Percentiles rank a stretch among this genome's conserved stretches.
Evolutionary conservation across 1,140 invertebrate species (phyloP).

Genomic region (Scaptomyza pallida): DNA sequence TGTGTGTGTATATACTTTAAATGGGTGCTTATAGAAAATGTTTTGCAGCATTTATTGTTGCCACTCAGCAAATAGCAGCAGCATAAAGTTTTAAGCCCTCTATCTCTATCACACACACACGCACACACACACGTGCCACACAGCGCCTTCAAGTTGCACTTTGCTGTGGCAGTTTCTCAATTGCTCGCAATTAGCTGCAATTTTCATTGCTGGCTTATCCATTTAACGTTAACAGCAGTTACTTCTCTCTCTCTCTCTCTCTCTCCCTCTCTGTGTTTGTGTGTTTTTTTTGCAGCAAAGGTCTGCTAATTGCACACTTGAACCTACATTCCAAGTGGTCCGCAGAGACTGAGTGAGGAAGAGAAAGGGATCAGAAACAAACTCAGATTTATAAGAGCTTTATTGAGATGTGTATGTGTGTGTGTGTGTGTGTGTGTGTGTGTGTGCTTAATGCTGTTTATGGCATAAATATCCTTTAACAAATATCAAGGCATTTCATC

Average conservation of each 20-base stretch:
- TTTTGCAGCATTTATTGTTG: constrained; percentile 48
- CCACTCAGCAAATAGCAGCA: constrained; percentile 36
- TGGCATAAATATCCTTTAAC: not conserved
- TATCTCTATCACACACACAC: too few species aligned
- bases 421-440: not conserved
- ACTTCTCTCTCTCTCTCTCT: constrained; percentile 13
- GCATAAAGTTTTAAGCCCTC: constrained; percentile 53
- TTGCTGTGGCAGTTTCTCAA: constrained; percentile 58
- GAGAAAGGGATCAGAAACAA: constrained; percentile 47
- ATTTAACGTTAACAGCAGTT: constrained; percentile 43
- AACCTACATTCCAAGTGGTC: constrained; percentile 36
- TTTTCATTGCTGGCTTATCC: constrained; percentile 50
- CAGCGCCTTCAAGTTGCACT: constrained; percentile 27
- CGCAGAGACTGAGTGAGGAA: too few species aligned
- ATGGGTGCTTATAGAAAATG: constrained; percentile 25
- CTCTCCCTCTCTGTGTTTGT: not conserved
- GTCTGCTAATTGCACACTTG: constrained; percentile 72
- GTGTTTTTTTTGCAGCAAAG: constrained; percentile 31
- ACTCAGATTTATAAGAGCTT: constrained; percentile 30
- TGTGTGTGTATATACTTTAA: constrained; percentile 24
- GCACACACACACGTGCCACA: constrained; percentile 1
- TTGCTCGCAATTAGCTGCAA: constrained; percentile 72
- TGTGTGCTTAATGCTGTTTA: not conserved
- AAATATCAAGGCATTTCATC: not conserved
- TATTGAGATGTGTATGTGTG: constrained; percentile 13